Conservation (phyloP, 2,888 invertebrate species). For the Meteorus colon region DNA sequence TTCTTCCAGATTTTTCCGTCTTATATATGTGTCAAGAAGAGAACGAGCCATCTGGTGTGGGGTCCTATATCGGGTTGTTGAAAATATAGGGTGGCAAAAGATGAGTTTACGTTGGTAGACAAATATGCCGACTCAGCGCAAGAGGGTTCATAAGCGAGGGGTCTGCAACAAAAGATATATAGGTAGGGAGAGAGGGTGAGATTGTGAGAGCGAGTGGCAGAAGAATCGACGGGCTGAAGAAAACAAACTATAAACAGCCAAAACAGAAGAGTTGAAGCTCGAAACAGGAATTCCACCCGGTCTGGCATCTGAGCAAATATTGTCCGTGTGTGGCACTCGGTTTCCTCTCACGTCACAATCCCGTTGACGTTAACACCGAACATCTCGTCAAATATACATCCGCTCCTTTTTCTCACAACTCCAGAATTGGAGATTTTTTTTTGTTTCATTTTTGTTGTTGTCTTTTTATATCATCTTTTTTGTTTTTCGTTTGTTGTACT, state of each 20-base stretch:
- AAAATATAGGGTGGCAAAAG: slow-evolving; percentile 12
- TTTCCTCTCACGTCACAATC: slow-evolving; percentile 55
- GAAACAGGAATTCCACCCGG: slow-evolving; percentile 56
- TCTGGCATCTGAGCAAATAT: slow-evolving; percentile 50
- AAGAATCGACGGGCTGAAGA: slow-evolving; percentile 48
- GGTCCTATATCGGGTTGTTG: background rate
- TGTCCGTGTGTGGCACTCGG: slow-evolving; percentile 53
- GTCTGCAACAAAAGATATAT: slow-evolving; percentile 21
- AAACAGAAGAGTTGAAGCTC: slow-evolving; percentile 61
- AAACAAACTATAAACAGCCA: slow-evolving; percentile 49
- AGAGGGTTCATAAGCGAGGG: background rate
- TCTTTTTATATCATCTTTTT: slow-evolving; percentile 31
- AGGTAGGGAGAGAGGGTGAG: slow-evolving; percentile 1
- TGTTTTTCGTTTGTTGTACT: slow-evolving; percentile 20
- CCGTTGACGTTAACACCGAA: slow-evolving; percentile 40
- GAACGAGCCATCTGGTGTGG: background rate
- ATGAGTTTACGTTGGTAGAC: slow-evolving; percentile 3
- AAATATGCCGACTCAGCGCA: background rate
- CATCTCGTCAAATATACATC: slow-evolving; percentile 49
- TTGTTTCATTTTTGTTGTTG: slow-evolving; percentile 31
- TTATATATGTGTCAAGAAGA: background rate
- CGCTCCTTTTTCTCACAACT: slow-evolving; percentile 22
- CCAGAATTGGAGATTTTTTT: slow-evolving; percentile 25
- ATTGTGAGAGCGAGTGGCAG: slow-evolving; percentile 14
- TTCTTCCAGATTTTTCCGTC: background rate